Conservation (phyloP, 2,797 vertebrate species). For the Neosilurus hyrtlii region DNA sequence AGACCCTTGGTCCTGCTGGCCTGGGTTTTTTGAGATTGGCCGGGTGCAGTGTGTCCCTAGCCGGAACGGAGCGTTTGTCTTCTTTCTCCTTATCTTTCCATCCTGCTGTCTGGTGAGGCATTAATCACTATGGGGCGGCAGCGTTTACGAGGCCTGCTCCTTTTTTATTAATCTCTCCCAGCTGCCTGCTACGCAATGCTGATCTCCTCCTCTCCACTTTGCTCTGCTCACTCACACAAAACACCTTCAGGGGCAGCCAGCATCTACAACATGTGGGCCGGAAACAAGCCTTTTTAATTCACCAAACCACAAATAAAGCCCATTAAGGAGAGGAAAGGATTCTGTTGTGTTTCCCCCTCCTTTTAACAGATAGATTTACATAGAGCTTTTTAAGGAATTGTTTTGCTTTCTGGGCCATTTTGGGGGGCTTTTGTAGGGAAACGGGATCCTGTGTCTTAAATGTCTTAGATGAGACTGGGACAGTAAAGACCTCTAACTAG, state of each 20-base stretch:
- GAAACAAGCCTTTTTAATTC: conserved; percentile 66
- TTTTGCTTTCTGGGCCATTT: conserved; percentile 43
- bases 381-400: conserved; percentile 22
- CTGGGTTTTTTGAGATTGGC: conserved; percentile 29
- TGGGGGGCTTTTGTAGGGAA: conserved; percentile 50
- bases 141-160: conserved; percentile 53
- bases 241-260: conserved; percentile 61
- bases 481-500: conserved; percentile 49
- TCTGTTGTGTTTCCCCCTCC: conserved; percentile 56
- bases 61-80: conserved; percentile 52
- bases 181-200: conserved; percentile 48
- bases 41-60: conserved; percentile 40
- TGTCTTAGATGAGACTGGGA: conserved; percentile 36
- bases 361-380: conserved; percentile 53
- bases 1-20: conserved; percentile 41
- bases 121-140: conserved; percentile 64
- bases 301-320: conserved; percentile 65
- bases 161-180: conserved; percentile 62
- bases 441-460: conserved; percentile 42
- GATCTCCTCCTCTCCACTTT: conserved; percentile 10
- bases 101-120: conserved; percentile 57
- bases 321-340: conserved; percentile 60
- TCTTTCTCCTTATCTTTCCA: conserved; percentile 61
- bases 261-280: conserved; percentile 63
- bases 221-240: conserved; percentile 59